phyloP scores from a whole-genome alignment of 2,797 vertebrate species.

The Coluber constrictor region DNA sequence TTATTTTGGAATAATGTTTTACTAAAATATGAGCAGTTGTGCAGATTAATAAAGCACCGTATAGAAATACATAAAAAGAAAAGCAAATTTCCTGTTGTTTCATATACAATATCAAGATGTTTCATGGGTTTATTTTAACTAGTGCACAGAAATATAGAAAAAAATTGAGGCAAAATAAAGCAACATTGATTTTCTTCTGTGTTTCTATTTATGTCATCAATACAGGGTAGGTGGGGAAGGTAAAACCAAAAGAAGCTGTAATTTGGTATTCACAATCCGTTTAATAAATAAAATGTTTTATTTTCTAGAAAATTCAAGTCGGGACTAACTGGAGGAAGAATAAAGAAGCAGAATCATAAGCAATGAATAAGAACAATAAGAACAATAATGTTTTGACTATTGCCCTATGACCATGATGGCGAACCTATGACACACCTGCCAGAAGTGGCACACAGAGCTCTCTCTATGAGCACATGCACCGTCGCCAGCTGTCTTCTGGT shows the following conservation, averaged over 20 bases:
- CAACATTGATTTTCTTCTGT: not conserved
- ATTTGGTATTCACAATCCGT: not conserved
- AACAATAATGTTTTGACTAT: no score
- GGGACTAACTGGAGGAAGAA: no score
- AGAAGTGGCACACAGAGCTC: no score
- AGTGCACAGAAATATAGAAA: not conserved
- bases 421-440: no score
- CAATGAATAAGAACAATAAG: no score
- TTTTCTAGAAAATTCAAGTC: not conserved
- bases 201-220: not conserved
- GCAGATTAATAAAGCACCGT: not conserved
- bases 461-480: no score
- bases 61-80: not conserved
- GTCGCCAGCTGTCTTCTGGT: no score
- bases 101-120: not conserved
- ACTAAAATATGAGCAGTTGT: not conserved
- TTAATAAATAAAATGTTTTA: not conserved
- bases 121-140: not conserved
- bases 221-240: not conserved
- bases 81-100: not conserved
- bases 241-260: not conserved
- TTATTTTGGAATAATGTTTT: not conserved
- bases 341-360: no score
- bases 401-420: no score
- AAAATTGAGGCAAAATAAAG: not conserved